These are phyloP conservation scores for Spodoptera exigua DNA, from an alignment of 2,888 invertebrate genomes.

Conservation along the genomic window DNA sequence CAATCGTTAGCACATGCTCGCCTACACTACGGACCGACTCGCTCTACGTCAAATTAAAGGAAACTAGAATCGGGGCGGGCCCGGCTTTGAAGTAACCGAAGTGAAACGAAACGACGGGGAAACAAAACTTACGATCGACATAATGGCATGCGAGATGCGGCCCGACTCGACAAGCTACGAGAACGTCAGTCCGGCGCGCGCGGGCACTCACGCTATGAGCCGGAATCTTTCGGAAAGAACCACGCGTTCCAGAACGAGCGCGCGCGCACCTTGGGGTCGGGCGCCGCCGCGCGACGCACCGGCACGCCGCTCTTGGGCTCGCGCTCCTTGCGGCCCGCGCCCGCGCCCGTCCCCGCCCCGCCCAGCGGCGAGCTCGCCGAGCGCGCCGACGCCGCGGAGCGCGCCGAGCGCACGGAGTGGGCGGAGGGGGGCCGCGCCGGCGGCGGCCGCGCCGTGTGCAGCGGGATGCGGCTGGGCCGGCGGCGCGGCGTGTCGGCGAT, in stretches of 20 bases:
- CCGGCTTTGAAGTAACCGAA: slow-evolving; percentile 56
- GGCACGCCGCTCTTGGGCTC: slow-evolving; percentile 68
- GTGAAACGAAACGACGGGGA: slow-evolving; percentile 58
- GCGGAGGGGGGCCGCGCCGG: slow-evolving; percentile 63
- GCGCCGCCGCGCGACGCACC: slow-evolving; percentile 72
- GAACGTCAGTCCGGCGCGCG: slow-evolving; percentile 53
- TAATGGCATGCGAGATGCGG: slow-evolving; percentile 81
- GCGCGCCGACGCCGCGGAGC: slow-evolving; percentile 69
- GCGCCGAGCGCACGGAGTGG: slow-evolving; percentile 12
- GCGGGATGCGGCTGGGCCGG: slow-evolving; percentile 83
- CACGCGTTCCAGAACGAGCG: slow-evolving; percentile 91
- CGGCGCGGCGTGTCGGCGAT: slow-evolving; percentile 91
- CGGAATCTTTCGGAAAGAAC: slow-evolving; percentile 87
- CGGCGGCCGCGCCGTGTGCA: slow-evolving; percentile 61
- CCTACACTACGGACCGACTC: slow-evolving; percentile 65
- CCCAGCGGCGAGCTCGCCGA: slow-evolving; percentile 71
- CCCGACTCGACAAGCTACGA: slow-evolving; percentile 59
- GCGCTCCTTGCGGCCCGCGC: slow-evolving; percentile 65
- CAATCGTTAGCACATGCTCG: slow-evolving; percentile 66
- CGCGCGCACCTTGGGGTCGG: slow-evolving; percentile 92
- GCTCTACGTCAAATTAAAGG: slow-evolving; percentile 58
- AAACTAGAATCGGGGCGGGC: slow-evolving; percentile 53
- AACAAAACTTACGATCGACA: slow-evolving; percentile 87
- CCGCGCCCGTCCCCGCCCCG: slow-evolving; percentile 51
- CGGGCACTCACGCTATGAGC: slow-evolving; percentile 58